phyloP scores from a whole-genome alignment of 92 coral and sea anemone species.

The Hydrozoanthus gracilis region DNA sequence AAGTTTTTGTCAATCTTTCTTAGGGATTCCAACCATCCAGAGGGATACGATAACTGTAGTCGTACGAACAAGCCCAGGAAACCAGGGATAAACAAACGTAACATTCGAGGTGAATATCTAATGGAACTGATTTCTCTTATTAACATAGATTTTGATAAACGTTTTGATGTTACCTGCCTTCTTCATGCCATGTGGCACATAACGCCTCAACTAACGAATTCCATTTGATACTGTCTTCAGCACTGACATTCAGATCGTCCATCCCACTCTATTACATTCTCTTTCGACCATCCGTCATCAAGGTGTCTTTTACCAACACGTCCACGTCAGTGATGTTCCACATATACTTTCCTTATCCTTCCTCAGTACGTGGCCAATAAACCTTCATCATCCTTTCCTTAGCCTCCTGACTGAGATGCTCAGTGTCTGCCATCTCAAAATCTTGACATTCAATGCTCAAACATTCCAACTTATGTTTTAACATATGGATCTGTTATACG shows the following conservation, averaged over 20 bases:
- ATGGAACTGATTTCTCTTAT: not conserved
- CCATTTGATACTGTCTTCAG: constrained; percentile 7
- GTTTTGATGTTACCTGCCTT: not conserved
- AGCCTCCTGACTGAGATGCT: constrained; percentile 20
- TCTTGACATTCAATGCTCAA: not conserved
- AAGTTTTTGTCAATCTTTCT: not conserved
- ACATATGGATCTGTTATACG: too few relatives aligned
- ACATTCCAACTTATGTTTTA: constrained; percentile 10
- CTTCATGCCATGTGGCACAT: constrained; percentile 33
- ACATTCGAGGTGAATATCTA: constrained; percentile 49
- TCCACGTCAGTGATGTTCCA: constrained; percentile 23
- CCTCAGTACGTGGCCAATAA: constrained; percentile 35
- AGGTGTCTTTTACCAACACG: not conserved
- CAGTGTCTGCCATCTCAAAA: constrained; percentile 28
- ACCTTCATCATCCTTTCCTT: constrained; percentile 30
- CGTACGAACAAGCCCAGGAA: constrained; percentile 38
- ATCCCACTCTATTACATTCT: not conserved
- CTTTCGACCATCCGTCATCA: constrained; percentile 29
- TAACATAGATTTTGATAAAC: not conserved
- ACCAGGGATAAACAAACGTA: constrained; percentile 53
- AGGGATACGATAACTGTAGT: constrained; percentile 7
- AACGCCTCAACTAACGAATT: constrained; percentile 27
- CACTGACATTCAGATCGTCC: constrained; percentile 32
- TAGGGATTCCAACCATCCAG: constrained; percentile 50
- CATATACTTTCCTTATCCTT: constrained; percentile 7